Evolutionary conservation across 2,888 invertebrate genomes (phyloP), one percentile per base, ranked within the genome.

Genomic region (Oligia strigilis): DNA sequence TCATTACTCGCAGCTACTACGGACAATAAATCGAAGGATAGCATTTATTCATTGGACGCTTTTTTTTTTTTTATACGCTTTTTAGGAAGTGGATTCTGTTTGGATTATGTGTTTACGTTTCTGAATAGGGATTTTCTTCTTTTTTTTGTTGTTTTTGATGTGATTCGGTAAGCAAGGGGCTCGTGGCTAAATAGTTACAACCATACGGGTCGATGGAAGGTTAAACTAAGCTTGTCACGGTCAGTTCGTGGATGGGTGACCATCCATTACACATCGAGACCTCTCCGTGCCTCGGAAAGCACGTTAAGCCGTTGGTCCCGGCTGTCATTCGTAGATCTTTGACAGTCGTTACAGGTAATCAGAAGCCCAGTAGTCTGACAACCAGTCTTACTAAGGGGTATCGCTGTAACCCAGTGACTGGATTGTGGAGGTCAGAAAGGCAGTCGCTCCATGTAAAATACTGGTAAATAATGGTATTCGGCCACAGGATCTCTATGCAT

Each of bases 1-100:
- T 96, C 96, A 96, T 96, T 96, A 96, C 96, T 95, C 93, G 92
- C 79, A 92, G 94, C 95, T 92, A 95, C 95, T 94, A 93, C 90
- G 93, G 94, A 95, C 96, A 94, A 96, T 96, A 96, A 96, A 96
- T 96, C 96, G 96, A 95, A 94, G 94, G 90, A 87, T 87, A 92
- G 92, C 93, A 93, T 94, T 94, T 94, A 95, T 94, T 94, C 94
- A 94, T 93, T 91, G 90, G 60, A 55, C 29, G 87, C 88, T 86
- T 90, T 90, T 60, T 77, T 46, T 82, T 85, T 90, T 83, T 87
- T 83, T 84, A 83, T 87, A 73, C 75, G 65, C 77, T 79, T 78
- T 80, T 88, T 80, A 76, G 72, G 72, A 67, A 72, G 46, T 43
- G 64, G 13, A 65, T 74, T 75, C 29, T n/a, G 55, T 87, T 77